A percentile compares a stretch with the other conserved stretches of the same genome.
Evolutionary conservation across 2,888 invertebrate species (phyloP).

Genomic region (Gasteruption jaculator): DNA sequence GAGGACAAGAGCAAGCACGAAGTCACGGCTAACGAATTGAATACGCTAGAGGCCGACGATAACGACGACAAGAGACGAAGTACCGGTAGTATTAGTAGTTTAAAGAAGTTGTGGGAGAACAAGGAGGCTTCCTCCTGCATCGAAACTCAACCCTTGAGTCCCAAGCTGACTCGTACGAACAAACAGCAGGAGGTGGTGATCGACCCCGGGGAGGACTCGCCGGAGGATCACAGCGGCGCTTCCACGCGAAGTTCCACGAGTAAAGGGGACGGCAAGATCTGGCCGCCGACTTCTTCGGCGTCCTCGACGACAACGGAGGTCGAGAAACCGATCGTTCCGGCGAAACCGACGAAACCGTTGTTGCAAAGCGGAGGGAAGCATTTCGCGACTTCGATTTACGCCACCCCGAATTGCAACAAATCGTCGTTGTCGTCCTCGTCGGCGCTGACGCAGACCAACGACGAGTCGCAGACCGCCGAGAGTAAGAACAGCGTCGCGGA

Average conservation of each 20-base stretch:
- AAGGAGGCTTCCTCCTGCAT: slow-evolving; percentile 57
- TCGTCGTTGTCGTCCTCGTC: too few species aligned
- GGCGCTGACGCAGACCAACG: too few species aligned
- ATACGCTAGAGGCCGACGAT: slow-evolving; percentile 38
- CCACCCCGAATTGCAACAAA: slow-evolving; percentile 62
- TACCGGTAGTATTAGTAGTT: slow-evolving; percentile 87
- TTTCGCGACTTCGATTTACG: slow-evolving; percentile 66
- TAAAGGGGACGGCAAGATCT: slow-evolving; percentile 53
- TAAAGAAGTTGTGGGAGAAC: slow-evolving; percentile 90
- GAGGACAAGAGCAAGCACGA: slow-evolving; percentile 30
- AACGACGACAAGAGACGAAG: slow-evolving; percentile 83
- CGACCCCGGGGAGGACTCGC: slow-evolving; percentile 44
- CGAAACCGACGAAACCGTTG: slow-evolving; percentile 50
- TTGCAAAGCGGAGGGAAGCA: slow-evolving; percentile 52
- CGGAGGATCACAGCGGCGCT: slow-evolving; percentile 51
- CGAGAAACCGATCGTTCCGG: slow-evolving; percentile 58
- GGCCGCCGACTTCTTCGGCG: slow-evolving; percentile 56
- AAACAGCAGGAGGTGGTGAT: slow-evolving; percentile 29
- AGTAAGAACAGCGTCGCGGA: slow-evolving; percentile 23
- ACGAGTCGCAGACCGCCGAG: slow-evolving; percentile 24
- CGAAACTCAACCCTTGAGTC: slow-evolving; percentile 61
- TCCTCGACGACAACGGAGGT: slow-evolving; percentile 67
- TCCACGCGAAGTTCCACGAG: slow-evolving; percentile 50
- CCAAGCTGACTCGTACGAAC: slow-evolving; percentile 54
- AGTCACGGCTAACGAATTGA: slow-evolving; percentile 37